Conservation (phyloP, 2,113 vertebrate species). For the Peromyscus californicus region DNA sequence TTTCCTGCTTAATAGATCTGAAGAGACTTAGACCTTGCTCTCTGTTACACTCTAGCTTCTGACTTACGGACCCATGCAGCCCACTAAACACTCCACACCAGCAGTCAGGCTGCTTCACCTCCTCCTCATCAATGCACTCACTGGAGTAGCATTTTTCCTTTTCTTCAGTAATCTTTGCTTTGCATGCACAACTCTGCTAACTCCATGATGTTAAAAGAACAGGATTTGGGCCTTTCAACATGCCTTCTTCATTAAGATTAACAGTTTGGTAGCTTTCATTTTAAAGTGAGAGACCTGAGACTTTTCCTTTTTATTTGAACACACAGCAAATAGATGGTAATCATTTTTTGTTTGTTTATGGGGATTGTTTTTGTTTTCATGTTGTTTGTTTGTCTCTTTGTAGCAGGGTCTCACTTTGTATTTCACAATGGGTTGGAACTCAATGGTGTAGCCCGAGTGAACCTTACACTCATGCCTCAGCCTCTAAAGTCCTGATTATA, state of each 20-base stretch:
- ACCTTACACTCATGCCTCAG: not conserved
- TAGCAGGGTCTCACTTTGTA: not conserved
- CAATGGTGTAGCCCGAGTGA: not conserved
- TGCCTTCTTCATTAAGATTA: not conserved
- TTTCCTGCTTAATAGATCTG: not conserved
- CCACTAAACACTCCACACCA: not conserved
- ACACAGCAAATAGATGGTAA: not conserved
- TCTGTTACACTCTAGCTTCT: not conserved
- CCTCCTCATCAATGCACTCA: not conserved
- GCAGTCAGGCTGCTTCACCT: not conserved
- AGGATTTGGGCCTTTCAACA: not conserved
- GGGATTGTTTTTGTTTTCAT: not conserved
- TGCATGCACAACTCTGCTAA: not conserved
- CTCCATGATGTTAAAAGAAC: too few relatives aligned
- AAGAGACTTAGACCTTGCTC: not conserved
- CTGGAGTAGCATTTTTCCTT: not conserved
- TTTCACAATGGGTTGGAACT: not conserved
- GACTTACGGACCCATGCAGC: too few relatives aligned
- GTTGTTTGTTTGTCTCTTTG: not conserved
- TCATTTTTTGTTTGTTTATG: not conserved
- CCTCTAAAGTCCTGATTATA: not conserved
- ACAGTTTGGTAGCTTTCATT: not conserved
- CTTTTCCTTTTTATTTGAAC: not conserved
- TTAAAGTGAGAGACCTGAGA: not conserved
- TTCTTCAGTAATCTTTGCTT: not conserved